Evolutionary conservation across 2,888 invertebrate genomes (phyloP), one percentile per base, ranked within the genome.

Genomic region (Cremastobaeus sp.): DNA sequence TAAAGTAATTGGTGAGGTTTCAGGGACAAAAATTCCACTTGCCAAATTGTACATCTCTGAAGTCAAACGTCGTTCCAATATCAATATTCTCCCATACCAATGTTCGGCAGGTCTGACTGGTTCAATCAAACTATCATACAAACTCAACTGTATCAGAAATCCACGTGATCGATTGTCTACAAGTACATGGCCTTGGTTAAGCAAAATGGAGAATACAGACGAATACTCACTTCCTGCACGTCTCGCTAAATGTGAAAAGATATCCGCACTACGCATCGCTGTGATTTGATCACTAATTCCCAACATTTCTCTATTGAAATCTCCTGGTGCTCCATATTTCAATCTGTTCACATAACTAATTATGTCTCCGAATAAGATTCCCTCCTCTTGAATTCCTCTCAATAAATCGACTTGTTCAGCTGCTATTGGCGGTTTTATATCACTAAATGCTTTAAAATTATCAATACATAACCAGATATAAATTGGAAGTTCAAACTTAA

Each of bases 311-410:
- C 41, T 8, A 4, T 41, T 17, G 11, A n/a, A 41, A 20, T 41
- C 41, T 3, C 20, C 20, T 3, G 41, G 41, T 6, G 4, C n/a
- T 41, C 41, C 41, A 20, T 41, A 20, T 41, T 41, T 41, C 6
- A 41, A 41, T n/a, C 20, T 3, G 12, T 41, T 41, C 3, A 41
- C 41, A 41, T 18, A 41, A 41, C 41, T 41, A 8, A 41, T 20
- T 18, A 41, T 20, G 11, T 41, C 41, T n/a, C 20, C 41, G 20
- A 41, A 41, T 20, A 41, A 6, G 4, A 47, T 47, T 1, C 47
- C 30, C 15, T 47, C 28, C 15, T 47, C 17, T 15, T 47, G 47
- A 6, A 47, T 47, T 15, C 28, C 47, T 25, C 30, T 12, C 11
- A 47, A 17, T 9, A 47, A 15, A 2, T 1, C 9, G 1, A 30